Conservation (phyloP, 2,797 vertebrate genomes). For the Tadarida brasiliensis region DNA sequence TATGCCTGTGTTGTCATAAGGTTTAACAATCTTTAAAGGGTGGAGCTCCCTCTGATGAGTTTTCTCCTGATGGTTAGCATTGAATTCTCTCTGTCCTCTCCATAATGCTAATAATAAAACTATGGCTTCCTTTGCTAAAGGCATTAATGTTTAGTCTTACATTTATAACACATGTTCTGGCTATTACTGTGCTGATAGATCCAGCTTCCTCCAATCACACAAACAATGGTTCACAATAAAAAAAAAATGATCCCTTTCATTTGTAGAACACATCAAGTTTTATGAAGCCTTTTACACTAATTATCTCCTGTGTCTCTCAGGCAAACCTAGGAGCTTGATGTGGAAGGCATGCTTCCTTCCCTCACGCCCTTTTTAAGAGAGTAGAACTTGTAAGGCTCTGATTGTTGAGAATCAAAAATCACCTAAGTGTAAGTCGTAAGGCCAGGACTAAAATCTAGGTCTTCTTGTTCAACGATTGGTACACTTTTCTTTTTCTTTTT, state of each 20-base stretch:
- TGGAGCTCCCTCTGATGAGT: conserved; percentile 51
- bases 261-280: conserved; percentile 54
- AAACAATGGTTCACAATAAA: conserved; percentile 36
- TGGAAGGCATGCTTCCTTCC: not conserved
- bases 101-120: conserved; percentile 22
- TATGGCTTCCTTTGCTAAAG: conserved; percentile 52
- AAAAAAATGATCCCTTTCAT: conserved; percentile 34
- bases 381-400: not conserved
- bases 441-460: not conserved
- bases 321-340: not conserved
- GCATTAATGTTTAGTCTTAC: conserved; percentile 5
- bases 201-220: not conserved
- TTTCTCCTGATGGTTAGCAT: conserved; percentile 64
- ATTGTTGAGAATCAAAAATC: not conserved
- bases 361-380: not conserved
- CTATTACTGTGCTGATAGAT: conserved; percentile 4
- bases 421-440: not conserved
- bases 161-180: not conserved
- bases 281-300: conserved; percentile 50
- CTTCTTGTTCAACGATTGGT: not conserved
- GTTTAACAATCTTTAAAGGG: conserved; percentile 66
- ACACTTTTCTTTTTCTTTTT: too few relatives aligned
- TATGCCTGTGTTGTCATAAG: conserved; percentile 63
- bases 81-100: conserved; percentile 66
- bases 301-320: conserved; percentile 39